Percentiles rank a stretch among this genome's conserved stretches.
These are phyloP conservation scores for Cinara cedri DNA, from an alignment of 2,888 invertebrate genomes.

Conservation along the genomic window DNA sequence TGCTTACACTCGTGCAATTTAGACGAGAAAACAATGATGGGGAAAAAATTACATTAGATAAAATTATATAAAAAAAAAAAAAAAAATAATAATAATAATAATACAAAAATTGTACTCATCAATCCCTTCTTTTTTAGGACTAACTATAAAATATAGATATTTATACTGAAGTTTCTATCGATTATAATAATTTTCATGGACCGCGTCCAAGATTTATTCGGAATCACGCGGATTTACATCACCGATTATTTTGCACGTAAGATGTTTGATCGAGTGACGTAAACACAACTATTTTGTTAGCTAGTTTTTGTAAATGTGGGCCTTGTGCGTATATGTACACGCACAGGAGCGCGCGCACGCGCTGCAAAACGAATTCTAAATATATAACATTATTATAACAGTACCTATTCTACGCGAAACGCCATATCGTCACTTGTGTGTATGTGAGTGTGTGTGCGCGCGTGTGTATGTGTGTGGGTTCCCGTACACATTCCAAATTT, in stretches of 20 bases:
- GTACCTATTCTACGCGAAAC: neutral
- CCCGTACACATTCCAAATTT: neutral
- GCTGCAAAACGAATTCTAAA: conserved; percentile 36
- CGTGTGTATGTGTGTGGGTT: neutral
- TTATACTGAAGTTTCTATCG: neutral
- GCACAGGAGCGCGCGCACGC: neutral
- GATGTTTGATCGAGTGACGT: conserved; percentile 27
- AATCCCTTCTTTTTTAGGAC: too few species aligned
- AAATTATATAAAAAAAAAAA: too few species aligned
- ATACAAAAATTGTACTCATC: too few species aligned
- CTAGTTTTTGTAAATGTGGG: neutral
- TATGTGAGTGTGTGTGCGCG: neutral
- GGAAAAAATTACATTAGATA: too few species aligned
- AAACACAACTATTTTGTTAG: conserved; percentile 20
- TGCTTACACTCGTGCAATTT: too few species aligned
- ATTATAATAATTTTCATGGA: neutral
- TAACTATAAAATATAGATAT: too few species aligned
- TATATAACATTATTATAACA: conserved; percentile 19
- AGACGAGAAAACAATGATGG: too few species aligned
- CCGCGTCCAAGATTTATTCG: too few species aligned
- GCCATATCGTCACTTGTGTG: conserved; percentile 22
- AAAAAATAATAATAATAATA: too few species aligned
- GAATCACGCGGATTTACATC: neutral
- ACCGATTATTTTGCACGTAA: neutral
- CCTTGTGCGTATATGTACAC: neutral